Conservation (phyloP, 2,797 vertebrate genomes). For the Falco naumanni region DNA sequence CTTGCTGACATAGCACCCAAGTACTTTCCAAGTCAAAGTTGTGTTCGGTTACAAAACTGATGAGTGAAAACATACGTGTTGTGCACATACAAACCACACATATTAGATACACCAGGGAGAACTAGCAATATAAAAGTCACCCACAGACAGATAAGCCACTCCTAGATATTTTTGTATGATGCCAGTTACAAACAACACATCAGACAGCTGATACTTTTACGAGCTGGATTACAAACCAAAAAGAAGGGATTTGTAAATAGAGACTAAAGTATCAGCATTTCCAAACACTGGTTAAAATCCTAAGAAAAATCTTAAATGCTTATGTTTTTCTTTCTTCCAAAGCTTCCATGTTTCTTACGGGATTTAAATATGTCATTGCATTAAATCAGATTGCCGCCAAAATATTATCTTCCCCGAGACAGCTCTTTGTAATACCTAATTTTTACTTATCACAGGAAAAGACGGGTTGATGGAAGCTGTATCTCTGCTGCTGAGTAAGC, state of each 20-base stretch:
- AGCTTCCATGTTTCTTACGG: not conserved
- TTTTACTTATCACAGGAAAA: not conserved
- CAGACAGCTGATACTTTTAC: not conserved
- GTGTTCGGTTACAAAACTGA: not conserved
- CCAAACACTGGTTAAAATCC: not conserved
- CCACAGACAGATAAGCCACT: not conserved
- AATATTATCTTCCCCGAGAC: not conserved
- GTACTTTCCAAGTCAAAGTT: not conserved
- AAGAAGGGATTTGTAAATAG: not conserved
- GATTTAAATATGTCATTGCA: not conserved
- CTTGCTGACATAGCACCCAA: not conserved
- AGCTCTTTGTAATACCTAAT: not conserved
- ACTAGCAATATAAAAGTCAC: not conserved
- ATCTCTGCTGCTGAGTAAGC: not conserved
- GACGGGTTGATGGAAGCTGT: not conserved
- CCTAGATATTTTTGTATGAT: not conserved
- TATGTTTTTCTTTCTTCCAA: not conserved
- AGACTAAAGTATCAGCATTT: not conserved
- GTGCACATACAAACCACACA: not conserved
- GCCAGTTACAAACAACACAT: not conserved
- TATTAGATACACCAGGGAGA: not conserved
- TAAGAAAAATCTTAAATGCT: not conserved
- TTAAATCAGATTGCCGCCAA: not conserved
- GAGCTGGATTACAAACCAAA: not conserved
- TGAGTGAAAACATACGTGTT: rapidly evolving